A percentile compares a stretch with the other conserved stretches of the same genome.
Conservation (phyloP, 53 echinoderm and acorn worm species). For the Antedon mediterranea region DNA sequence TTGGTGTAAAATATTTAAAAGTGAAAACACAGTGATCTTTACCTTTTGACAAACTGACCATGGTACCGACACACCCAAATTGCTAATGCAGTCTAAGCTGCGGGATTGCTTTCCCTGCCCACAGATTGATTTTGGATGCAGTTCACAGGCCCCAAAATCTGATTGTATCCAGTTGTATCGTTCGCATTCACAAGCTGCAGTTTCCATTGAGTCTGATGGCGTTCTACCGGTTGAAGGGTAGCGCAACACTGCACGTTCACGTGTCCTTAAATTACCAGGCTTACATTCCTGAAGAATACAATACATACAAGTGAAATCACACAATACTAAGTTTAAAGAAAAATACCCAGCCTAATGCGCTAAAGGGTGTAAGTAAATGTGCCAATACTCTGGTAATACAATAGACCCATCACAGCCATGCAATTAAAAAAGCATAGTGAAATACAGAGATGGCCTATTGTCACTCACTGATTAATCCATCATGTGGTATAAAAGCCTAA, state of each 20-base stretch:
- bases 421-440: too few species aligned
- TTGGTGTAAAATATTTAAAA: too few species aligned
- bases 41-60: slow-evolving; percentile 68
- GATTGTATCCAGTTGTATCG: slow-evolving; percentile 67
- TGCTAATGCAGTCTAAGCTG: slow-evolving; percentile 42
- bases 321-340: background rate
- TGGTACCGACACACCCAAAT: slow-evolving; percentile 42
- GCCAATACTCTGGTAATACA: background rate
- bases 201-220: background rate
- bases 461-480: too few species aligned
- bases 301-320: background rate
- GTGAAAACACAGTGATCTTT: too few species aligned
- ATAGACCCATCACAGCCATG: too few species aligned
- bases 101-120: slow-evolving; percentile 49
- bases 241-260: slow-evolving; percentile 45
- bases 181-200: slow-evolving; percentile 44
- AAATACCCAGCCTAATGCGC: background rate
- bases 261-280: slow-evolving; percentile 24
- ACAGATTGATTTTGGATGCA: slow-evolving; percentile 40
- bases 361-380: background rate
- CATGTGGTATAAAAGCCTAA: too few species aligned
- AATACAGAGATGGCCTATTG: too few species aligned
- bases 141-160: slow-evolving; percentile 53
- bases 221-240: slow-evolving; percentile 17
- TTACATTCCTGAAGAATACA: slow-evolving; percentile 44